Evolutionary conservation across 2,888 invertebrate species (phyloP).

Genomic region (Ornithoptera priamus): DNA sequence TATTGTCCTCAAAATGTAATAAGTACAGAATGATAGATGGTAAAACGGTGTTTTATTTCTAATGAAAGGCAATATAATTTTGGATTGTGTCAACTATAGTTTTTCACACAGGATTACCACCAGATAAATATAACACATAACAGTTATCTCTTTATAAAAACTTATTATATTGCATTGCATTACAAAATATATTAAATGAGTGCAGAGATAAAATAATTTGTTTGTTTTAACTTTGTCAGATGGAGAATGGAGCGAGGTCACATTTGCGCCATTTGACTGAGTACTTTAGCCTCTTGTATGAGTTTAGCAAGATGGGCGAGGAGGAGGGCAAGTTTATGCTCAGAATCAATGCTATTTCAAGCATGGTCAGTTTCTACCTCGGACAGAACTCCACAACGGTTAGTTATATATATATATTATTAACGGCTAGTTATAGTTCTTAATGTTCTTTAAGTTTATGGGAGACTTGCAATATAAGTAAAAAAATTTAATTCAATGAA

Average conservation of each 20-base stretch:
- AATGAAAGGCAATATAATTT: no score
- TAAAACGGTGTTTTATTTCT: no score
- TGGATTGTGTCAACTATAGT: no score
- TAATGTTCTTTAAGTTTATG: background rate
- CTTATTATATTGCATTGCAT: no score
- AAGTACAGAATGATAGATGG: no score
- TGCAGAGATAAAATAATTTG: background rate
- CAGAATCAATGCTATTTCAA: constrained; percentile 91
- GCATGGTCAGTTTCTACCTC: constrained; percentile 95
- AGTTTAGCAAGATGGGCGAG: constrained; percentile 97
- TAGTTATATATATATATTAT: constrained; percentile 15
- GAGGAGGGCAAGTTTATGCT: constrained; percentile 94
- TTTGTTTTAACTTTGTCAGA: constrained; percentile 53
- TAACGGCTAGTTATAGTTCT: background rate
- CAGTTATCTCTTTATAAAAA: no score
- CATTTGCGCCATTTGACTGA: constrained; percentile 94
- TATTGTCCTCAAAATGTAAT: no score
- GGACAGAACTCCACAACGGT: constrained; percentile 82
- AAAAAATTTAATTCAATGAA: background rate
- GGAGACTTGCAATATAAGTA: background rate
- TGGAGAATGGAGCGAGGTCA: constrained; percentile 93
- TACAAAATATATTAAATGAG: background rate
- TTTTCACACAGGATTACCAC: no score
- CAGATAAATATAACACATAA: no score
- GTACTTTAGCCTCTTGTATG: constrained; percentile 94